Evolutionary conservation across 2,888 invertebrate genomes (phyloP), one percentile per base, ranked within the genome.

Genomic region (Epistrophe eligans): DNA sequence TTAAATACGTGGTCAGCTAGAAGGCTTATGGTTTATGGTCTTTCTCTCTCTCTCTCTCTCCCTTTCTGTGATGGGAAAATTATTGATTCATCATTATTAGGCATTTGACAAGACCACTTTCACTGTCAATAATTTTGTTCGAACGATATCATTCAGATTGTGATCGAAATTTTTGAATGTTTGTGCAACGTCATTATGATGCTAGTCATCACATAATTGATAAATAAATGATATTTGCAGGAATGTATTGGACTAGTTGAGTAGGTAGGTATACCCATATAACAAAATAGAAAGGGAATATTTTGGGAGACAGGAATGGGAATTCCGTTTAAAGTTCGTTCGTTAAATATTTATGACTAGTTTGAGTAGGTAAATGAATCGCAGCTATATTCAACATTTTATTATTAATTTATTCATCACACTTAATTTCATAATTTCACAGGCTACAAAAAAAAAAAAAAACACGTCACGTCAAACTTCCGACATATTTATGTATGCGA

Each of bases 1-100:
- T 79, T 72, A 79, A 87, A 76, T 83, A 87, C 83, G 79, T 87
- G 87, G 83, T 72, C 79, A 76, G 87, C 82, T 76, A 66, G 72
- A 58, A 83, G 83, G 60, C 66, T n/a, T 13, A 40, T 15, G 74
- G 85, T 66, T 82, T 74, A 79, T 85, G 85, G 81, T 9, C 28
- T 35, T 9, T 8, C 7, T 35, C 4, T 24, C 24, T 24, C 24
- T 3, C 24, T 24, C 24, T 24, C 24, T 24, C 24, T 3, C 24
- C 3, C 24, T 40, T 57, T 48, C 24, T 71, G 82, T 72, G 82
- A 87, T 87, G 87, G 83, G 83, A 83, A 83, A 87, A 83, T 87
- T 79, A 87, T 87, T 87, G 79, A 79, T 87, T 79, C 79, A 67
- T 83, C 83, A 58, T 73, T 82, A 66, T 67, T 67, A 72, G 79